Conservation (phyloP, 1,140 invertebrate genomes). For the Drosophila obscura region DNA sequence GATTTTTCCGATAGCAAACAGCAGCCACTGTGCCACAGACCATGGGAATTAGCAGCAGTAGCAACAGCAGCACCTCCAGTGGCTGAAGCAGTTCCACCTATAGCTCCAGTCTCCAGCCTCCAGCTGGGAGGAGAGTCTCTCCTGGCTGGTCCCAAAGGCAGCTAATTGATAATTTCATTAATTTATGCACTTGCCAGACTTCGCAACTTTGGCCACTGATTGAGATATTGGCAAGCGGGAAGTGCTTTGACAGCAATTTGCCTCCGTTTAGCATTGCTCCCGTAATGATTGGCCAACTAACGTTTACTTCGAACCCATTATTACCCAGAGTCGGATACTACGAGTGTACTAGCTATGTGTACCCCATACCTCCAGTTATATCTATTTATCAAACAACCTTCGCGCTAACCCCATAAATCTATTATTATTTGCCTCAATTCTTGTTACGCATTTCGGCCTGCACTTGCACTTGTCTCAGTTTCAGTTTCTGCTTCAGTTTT, state of each 20-base stretch:
- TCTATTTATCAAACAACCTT: conserved; percentile 29
- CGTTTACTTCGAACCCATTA: conserved; percentile 43
- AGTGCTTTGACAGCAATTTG: conserved; percentile 59
- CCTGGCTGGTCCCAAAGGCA: background rate
- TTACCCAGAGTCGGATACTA: conserved; percentile 29
- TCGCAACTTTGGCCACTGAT: conserved; percentile 41
- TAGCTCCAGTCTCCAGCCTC: too few relatives aligned
- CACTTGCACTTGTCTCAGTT: conserved; percentile 29
- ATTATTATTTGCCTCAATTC: conserved; percentile 28
- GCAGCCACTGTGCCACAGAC: conserved; percentile 2
- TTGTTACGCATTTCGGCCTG: conserved; percentile 47
- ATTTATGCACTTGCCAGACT: conserved; percentile 55
- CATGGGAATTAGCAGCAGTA: conserved; percentile 36
- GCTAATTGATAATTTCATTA: conserved; percentile 76
- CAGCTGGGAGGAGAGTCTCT: conserved; percentile 23
- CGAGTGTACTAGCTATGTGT: background rate
- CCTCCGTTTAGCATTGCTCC: conserved; percentile 57
- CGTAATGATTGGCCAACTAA: conserved; percentile 40
- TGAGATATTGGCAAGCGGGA: conserved; percentile 60
- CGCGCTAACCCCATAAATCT: conserved; percentile 49
- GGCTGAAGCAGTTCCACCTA: background rate
- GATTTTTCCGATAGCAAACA: conserved; percentile 68
- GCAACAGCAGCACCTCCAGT: conserved; percentile 13
- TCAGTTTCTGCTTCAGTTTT: conserved; percentile 41
- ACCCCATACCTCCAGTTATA: background rate